Conservation (phyloP, 2,113 vertebrate species). For the Falcunculus frontatus region DNA sequence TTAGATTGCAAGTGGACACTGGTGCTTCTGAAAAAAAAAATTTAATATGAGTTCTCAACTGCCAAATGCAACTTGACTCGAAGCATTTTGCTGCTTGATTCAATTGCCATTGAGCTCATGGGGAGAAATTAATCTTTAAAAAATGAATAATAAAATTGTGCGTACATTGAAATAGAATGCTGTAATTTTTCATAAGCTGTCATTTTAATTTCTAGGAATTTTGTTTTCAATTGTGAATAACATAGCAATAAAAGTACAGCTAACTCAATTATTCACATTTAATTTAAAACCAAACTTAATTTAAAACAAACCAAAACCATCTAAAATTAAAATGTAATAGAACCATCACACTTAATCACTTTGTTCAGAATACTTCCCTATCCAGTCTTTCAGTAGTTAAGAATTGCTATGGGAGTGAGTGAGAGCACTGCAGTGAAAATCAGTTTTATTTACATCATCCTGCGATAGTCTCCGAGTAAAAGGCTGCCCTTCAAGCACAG, state of each 20-base stretch:
- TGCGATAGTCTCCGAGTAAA: not conserved
- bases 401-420: not conserved
- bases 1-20: not conserved
- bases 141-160: not conserved
- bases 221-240: constrained; percentile 3
- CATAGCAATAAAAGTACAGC: not conserved
- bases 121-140: constrained; percentile 23
- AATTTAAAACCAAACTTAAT: not conserved
- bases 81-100: constrained; percentile 1
- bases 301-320: not conserved
- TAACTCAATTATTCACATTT: not conserved
- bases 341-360: not conserved
- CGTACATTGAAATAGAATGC: not conserved
- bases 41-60: not conserved
- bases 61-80: constrained; percentile 5
- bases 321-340: not conserved
- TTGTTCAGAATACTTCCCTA: not conserved
- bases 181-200: not conserved
- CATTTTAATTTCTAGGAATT: not conserved
- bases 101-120: not conserved
- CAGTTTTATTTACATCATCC: not conserved
- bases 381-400: not conserved
- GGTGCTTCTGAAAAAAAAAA: not conserved
- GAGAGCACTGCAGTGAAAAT: not conserved
- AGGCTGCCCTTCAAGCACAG: not conserved